phyloP scores from a whole-genome alignment of 2,113 vertebrate species.

The Chelonoidis abingdonii region DNA sequence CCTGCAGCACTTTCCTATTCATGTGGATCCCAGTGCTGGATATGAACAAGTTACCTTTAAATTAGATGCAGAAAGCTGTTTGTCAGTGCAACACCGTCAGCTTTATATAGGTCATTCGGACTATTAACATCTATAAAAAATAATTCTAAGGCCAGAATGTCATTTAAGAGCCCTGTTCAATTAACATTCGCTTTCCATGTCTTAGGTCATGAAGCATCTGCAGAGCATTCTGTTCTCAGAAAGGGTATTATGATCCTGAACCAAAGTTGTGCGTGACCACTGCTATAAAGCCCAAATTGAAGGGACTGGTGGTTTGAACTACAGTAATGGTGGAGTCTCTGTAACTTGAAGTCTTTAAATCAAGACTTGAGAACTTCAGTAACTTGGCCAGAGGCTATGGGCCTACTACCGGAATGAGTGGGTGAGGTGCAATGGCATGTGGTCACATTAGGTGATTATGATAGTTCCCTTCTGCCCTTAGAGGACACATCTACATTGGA shows the following conservation, averaged over 20 bases:
- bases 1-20: not conserved
- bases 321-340: not conserved
- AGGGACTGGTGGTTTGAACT: not conserved
- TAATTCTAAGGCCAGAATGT: not conserved
- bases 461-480: not conserved
- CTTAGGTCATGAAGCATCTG: not conserved
- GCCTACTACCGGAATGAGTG: not conserved
- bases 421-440: not conserved
- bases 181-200: not conserved
- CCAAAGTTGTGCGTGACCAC: not conserved
- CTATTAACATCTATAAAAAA: not conserved
- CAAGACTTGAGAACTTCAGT: not conserved
- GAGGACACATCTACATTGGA: not conserved
- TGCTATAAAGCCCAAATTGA: not conserved
- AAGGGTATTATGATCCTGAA: not conserved
- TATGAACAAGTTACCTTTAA: not conserved
- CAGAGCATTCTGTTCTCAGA: not conserved
- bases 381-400: not conserved
- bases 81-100: not conserved
- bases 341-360: not conserved
- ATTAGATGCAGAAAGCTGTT: conserved; percentile 1
- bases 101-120: not conserved
- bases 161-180: not conserved
- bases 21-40: not conserved
- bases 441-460: not conserved